Conservation (phyloP, 2,113 vertebrate species). For the Indicator maculatus region DNA sequence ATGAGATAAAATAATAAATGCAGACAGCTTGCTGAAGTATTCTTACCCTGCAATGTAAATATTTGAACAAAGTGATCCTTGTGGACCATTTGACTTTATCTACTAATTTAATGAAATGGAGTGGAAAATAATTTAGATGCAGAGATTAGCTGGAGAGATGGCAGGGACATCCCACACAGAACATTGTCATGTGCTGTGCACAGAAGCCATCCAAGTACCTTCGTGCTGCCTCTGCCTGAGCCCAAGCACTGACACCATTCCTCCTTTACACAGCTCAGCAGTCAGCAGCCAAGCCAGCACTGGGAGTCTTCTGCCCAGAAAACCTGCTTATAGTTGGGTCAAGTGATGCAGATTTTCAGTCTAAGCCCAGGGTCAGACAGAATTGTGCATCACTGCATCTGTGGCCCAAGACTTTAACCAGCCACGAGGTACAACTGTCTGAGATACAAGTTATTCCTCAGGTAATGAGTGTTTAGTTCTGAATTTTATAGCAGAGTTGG, state of each 20-base stretch:
- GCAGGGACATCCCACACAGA: neutral
- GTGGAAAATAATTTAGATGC: neutral
- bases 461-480: neutral
- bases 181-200: accelerated
- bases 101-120: neutral
- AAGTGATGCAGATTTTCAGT: accelerated
- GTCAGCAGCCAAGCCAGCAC: neutral
- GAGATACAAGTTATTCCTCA: neutral
- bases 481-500: neutral
- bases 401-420: neutral
- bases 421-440: accelerated
- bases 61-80: neutral
- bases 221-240: accelerated
- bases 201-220: accelerated
- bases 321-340: neutral
- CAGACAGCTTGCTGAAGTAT: neutral
- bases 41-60: neutral
- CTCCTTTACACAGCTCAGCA: neutral
- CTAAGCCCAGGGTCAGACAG: neutral
- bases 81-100: neutral
- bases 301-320: neutral
- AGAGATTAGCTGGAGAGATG: neutral
- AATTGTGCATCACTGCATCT: accelerated
- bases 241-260: accelerated
- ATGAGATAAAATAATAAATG: neutral